phyloP scores from a whole-genome alignment of 2,113 vertebrate species.

The Gymnogyps californianus region DNA sequence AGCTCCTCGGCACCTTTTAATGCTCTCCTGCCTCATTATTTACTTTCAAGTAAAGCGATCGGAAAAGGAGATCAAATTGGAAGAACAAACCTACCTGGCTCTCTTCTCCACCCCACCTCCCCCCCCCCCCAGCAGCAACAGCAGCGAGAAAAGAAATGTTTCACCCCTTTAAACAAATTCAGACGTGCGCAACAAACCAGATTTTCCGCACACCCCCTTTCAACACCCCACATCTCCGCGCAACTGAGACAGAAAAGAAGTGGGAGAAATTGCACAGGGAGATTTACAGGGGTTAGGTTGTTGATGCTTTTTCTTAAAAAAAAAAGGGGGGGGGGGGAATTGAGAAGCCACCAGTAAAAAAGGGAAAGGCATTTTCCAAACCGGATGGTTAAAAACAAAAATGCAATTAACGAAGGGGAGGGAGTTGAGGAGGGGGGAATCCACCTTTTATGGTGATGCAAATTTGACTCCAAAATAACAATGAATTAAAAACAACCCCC shows the following conservation, averaged over 20 bases:
- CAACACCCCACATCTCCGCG: slow-evolving; percentile 4
- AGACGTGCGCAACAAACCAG: slow-evolving; percentile 7
- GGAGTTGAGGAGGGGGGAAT: background rate
- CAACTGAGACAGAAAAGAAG: slow-evolving; percentile 13
- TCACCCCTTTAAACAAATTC: background rate
- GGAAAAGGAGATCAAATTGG: slow-evolving; percentile 19
- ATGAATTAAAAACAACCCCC: slow-evolving; percentile 10
- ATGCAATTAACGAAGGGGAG: background rate
- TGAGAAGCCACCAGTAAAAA: background rate
- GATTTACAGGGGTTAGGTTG: background rate
- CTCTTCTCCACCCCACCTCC: background rate
- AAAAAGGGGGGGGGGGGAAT: no score
- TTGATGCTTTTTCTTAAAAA: background rate
- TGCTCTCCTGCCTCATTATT: slow-evolving; percentile 28
- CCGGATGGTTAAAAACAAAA: slow-evolving; percentile 10
- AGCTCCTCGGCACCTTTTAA: slow-evolving; percentile 17
- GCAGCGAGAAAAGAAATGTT: background rate
- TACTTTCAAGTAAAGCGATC: slow-evolving; percentile 39
- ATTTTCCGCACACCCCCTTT: slow-evolving; percentile 5
- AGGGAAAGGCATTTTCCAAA: background rate
- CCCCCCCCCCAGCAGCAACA: background rate
- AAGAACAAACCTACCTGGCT: slow-evolving; percentile 58
- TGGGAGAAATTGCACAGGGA: background rate
- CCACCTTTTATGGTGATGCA: slow-evolving; percentile 50
- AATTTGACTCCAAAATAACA: slow-evolving; percentile 42